phyloP scores from a whole-genome alignment of 2,888 invertebrate genomes.

The Eretmocerus hayati region DNA sequence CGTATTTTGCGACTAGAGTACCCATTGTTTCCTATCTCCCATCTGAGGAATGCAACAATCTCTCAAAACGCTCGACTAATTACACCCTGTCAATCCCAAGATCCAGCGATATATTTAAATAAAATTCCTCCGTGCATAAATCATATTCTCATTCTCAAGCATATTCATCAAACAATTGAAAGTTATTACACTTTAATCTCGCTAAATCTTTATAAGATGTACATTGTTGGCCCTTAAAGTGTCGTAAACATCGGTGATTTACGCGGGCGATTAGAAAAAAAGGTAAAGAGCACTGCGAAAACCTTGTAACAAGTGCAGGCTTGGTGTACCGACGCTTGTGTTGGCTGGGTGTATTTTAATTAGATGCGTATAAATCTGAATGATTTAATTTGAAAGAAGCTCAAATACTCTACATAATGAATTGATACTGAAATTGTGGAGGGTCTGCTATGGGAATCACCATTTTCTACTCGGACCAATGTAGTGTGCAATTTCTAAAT shows the following conservation, averaged over 20 bases:
- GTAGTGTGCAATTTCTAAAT: not conserved
- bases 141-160: too few species aligned
- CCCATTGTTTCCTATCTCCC: not conserved
- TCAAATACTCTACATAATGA: slow-evolving; percentile 18
- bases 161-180: not conserved
- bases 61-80: not conserved
- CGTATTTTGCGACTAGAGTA: too few species aligned
- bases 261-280: slow-evolving; percentile 13
- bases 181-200: not conserved
- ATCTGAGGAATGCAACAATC: not conserved
- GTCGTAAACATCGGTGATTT: slow-evolving; percentile 10
- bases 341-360: slow-evolving; percentile 15
- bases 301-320: not conserved
- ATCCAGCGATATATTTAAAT: not conserved
- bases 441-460: slow-evolving; percentile 14
- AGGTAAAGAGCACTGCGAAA: not conserved
- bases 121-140: too few species aligned
- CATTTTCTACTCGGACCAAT: not conserved
- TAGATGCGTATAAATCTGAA: slow-evolving; percentile 22
- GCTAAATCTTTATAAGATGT: slow-evolving; percentile 3
- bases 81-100: not conserved
- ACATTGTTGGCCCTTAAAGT: not conserved
- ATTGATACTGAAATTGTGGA: slow-evolving; percentile 17
- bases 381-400: slow-evolving; percentile 22
- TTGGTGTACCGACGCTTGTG: not conserved